Evolutionary conservation across 2,797 vertebrate species (phyloP), one percentile per base, ranked within the genome.

Genomic region (Etheostoma perlongum): DNA sequence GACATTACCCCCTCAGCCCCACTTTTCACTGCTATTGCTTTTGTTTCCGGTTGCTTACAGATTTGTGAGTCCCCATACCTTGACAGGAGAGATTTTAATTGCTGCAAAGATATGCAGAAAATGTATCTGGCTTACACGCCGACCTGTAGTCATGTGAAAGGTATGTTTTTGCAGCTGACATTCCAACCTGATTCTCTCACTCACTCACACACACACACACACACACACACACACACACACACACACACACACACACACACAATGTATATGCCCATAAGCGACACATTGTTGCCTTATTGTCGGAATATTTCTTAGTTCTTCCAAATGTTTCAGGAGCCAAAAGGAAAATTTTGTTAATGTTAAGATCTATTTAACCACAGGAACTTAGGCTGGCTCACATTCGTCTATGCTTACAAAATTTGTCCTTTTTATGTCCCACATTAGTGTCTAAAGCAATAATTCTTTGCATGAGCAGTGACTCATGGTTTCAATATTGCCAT

Each of bases 111-210:
- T 86, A 92, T 92, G 85, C 62, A 75, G 78, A 88, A 90, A 93
- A 92, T 90, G 87, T 80, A 77, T 88, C 86, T 87, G 86, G 89
- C 86, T 90, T 81, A 75, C 76, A 83, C 83, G 85, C 73, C 78
- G 66, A 88, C 86, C 89, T 90, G 83, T 90, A 81, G 90, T 94
- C 89, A 93, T 91, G 85, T 80, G 88, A 78, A 94, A 88, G 85
- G 90, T 93, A 94, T 95, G 94, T 94, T 95, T 93, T 92, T 87
- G 84, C 92, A 93, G 93, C 93, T 95, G 88, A 93, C 76, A 92
- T 93, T 95, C 93, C 92, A 94, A 85, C 83, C 85, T 85, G 87
- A 94, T 92, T 94, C 87, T 92, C 84, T 76, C 84, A 72, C 89
- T 54, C 66, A 74, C 67, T 59, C 72, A 72, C 63, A 36, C 65